A percentile compares a stretch with the other conserved stretches of the same genome.
Conservation (phyloP, 2,113 vertebrate genomes). For the Hiodon alosoides region DNA sequence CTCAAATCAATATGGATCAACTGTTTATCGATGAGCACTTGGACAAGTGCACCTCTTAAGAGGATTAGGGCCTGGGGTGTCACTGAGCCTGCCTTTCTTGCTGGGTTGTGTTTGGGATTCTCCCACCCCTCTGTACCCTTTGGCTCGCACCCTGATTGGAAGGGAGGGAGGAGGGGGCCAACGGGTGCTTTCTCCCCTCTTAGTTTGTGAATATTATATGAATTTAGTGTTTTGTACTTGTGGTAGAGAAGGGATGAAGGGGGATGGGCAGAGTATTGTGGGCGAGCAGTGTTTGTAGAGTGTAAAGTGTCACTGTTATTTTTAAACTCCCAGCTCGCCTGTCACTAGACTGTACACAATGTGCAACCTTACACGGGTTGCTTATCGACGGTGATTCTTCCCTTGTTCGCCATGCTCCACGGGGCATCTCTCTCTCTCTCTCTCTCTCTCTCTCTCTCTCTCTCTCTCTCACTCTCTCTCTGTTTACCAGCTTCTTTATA, state of each 20-base stretch:
- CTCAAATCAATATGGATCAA: slow-evolving; percentile 57
- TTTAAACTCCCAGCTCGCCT: neutral
- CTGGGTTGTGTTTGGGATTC: neutral
- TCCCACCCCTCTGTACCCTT: neutral
- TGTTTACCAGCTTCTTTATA: no score
- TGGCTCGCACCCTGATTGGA: neutral
- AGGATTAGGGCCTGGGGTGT: neutral
- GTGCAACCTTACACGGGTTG: neutral
- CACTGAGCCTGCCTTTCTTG: neutral
- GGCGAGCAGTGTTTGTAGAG: neutral
- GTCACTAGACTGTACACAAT: neutral
- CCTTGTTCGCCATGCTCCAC: neutral
- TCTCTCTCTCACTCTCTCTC: no score
- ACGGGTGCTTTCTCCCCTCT: no score
- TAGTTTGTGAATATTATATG: no score
- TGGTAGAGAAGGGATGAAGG: neutral
- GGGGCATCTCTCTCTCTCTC: no score
- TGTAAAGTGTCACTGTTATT: neutral
- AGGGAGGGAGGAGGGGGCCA: neutral
- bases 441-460: no score
- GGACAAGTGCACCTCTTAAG: neutral
- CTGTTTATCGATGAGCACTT: slow-evolving; percentile 54
- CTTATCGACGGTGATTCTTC: neutral
- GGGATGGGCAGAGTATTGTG: neutral
- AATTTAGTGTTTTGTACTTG: no score